Base-by-base conservation (phyloP, 2,797 vertebrate genomes). In the Eidolon dupreanum region DNA sequence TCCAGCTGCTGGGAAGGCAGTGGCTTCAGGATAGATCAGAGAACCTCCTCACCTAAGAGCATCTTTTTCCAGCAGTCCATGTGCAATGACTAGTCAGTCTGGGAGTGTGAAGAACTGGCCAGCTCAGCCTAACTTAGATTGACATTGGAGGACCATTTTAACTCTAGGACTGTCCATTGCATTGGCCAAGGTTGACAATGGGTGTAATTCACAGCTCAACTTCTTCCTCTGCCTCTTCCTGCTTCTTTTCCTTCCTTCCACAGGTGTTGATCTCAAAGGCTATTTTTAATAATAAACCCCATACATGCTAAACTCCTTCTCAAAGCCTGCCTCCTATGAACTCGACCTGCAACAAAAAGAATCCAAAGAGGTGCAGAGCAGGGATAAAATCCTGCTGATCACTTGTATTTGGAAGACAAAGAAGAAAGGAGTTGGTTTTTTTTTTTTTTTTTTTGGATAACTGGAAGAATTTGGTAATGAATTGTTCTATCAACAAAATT, bases 331-430 rank as follows among this genome's bases (percentile, higher is more conserved):
- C 36, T 53, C 49, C 26, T 31, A 13, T 49, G n/a, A 71, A 70
- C 65, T 26, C 49, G 38, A 31, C 17, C 38, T 68, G 17, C 13
- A 86, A 8, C 5, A 66, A 59, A 73, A 73, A 53, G 19, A 75
- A 85, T 57, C n/a, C 2, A 31, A 15, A 86, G 4, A 1, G 3
- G 26, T 16, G 0, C 3, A 0, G 36, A 8, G 3, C 1, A 26
- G 13, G 9, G 31, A 49, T 85, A 59, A 85, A 86, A n/a, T 28
- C 59, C 20, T 86, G 24, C 24, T 43, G 22, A 55, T 79, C 38
- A n/a, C 78, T 81, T 43, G 22, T 51, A 38, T 92, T 65, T 75
- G 15, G 28, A 79, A 31, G 15, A 28, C 28, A 79, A 77, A 83
- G 26, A 51, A 85, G 12, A 71, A 79, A 59, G 10, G 12, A 43